Base-by-base conservation (phyloP, 2,888 invertebrate genomes). In the Protophormia terraenovae region DNA sequence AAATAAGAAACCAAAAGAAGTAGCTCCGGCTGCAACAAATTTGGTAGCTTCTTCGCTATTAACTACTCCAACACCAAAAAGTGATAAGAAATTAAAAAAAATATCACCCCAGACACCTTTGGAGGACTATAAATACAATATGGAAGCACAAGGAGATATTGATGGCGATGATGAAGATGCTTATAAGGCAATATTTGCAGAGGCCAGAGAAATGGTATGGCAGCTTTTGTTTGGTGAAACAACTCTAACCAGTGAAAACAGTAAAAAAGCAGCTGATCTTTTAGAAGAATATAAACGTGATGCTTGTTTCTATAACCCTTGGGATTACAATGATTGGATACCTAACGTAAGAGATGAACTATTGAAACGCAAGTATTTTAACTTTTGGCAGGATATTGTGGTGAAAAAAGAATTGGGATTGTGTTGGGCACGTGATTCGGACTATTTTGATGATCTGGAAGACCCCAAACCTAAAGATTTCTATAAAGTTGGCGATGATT, bases 261-360 rank as follows among this genome's bases (percentile, higher is more conserved):
- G 35, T 67, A 19, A 87, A 86, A 84, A 84, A 16, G 92, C 92
- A 0, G 84, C 84, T 3, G 89, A 89, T 0, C 69, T 92, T 22
- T 76, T 91, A 5, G 86, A 86, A 2, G 89, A 87, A 35, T 88
- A 90, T 72, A 90, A 89, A 41, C 95, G 95, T 3, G 90, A 92
- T 80, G 91, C 92, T 1, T 88, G 90, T 75, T 90, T 89, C 62
- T 88, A 88, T 69, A 88, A 87, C 3, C 91, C 92, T 0, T 89
- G 87, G 87, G 88, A 87, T 0, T 92, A 90, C 69, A 92, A 92
- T 50, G 89, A 89, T 4, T 92, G 93, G 93, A 90, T 92, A 79
- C 87, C 88, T 0, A 87, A 86, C 22, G 87, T 92, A 1, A 91
- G 90, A 27, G 88, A 90, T 35, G 90, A 90, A 60, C 73, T 92